phyloP scores from a whole-genome alignment of 2,113 vertebrate species.

The Motacilla alba region DNA sequence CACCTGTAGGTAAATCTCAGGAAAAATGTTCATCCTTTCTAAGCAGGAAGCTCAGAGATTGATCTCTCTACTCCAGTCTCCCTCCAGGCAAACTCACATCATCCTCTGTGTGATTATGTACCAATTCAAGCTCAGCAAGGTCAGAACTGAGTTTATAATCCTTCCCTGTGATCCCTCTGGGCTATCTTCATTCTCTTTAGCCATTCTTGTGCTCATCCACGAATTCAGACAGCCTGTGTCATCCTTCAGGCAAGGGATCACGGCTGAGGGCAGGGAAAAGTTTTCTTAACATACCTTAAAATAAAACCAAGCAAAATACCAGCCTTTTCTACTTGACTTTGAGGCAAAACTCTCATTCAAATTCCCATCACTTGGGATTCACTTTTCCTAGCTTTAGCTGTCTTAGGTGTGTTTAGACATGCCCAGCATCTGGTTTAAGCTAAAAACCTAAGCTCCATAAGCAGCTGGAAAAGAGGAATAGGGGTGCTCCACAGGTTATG shows the following conservation, averaged over 20 bases:
- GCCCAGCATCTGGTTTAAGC: background rate
- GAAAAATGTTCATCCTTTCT: background rate
- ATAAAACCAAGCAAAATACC: background rate
- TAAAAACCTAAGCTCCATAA: background rate
- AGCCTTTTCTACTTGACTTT: background rate
- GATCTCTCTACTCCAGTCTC: background rate
- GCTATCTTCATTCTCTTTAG: background rate
- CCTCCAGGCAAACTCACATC: conserved; percentile 3
- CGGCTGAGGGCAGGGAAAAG: background rate
- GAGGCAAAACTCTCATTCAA: background rate
- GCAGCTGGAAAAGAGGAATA: background rate
- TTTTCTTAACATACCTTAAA: background rate
- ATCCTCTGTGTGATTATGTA: background rate
- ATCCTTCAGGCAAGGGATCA: background rate
- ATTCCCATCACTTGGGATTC: background rate
- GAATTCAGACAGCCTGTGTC: background rate
- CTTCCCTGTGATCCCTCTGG: background rate
- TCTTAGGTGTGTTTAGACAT: background rate
- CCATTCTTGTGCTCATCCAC: background rate
- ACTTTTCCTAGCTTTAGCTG: background rate
- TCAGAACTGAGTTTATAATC: conserved; percentile 13
- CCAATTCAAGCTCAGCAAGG: background rate
- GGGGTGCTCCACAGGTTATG: background rate
- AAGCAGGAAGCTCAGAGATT: background rate
- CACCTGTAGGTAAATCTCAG: background rate